These are phyloP conservation scores for Motacilla alba DNA, from an alignment of 2,113 vertebrate genomes.

Conservation along the genomic window DNA sequence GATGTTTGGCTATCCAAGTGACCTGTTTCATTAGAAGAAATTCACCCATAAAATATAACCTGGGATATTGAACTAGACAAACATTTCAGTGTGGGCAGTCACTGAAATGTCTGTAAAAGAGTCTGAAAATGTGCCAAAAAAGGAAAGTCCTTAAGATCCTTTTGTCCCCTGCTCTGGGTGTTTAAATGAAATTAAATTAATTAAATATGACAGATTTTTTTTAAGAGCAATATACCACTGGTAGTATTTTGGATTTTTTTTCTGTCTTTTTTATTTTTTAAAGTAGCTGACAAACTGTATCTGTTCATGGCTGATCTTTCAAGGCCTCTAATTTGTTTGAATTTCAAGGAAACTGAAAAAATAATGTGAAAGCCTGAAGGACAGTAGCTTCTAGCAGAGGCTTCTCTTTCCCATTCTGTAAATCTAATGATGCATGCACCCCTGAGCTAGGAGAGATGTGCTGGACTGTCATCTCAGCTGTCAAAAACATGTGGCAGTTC, in stretches of 20 bases:
- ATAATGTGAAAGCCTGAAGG: not conserved
- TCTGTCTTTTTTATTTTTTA: not conserved
- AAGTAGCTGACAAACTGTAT: not conserved
- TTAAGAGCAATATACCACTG: not conserved
- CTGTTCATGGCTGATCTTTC: not conserved
- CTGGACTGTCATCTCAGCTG: not conserved
- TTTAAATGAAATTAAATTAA: not conserved
- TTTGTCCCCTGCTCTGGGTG: not conserved
- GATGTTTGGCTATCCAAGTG: not conserved
- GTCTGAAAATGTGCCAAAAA: not conserved
- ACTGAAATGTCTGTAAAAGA: not conserved
- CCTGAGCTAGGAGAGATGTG: not conserved
- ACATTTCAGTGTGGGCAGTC: not conserved
- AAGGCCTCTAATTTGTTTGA: conserved; percentile 1
- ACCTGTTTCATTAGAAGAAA: not conserved
- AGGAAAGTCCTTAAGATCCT: not conserved
- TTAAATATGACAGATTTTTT: not conserved
- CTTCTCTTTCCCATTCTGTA: not conserved
- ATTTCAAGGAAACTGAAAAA: conserved; percentile 1
- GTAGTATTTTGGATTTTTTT: not conserved
- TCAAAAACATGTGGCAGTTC: conserved; percentile 7
- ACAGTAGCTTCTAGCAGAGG: not conserved
- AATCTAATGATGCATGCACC: not conserved
- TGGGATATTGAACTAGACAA: not conserved
- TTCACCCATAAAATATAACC: not conserved